A percentile compares a stretch with the other conserved stretches of the same genome.
Conservation (phyloP, 2,888 invertebrate species). For the Idaea straminata region DNA sequence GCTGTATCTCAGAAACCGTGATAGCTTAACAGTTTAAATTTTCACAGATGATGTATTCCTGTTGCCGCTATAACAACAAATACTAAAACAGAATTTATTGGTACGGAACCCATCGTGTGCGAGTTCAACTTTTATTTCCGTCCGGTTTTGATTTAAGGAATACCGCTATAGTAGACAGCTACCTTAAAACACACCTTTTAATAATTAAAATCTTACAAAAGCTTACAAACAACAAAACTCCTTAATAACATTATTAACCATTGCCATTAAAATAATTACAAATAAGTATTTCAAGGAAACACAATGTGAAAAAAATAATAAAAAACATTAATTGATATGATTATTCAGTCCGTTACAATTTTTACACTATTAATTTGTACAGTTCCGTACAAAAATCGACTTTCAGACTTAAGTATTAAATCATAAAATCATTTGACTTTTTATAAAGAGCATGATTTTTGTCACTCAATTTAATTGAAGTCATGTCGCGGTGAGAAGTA, state of each 20-base stretch:
- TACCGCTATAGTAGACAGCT: too few relatives aligned
- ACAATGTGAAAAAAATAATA: neutral
- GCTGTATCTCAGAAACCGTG: too few relatives aligned
- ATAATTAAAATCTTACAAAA: conserved; percentile 5
- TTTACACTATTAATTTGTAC: conserved; percentile 41
- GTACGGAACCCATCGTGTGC: too few relatives aligned
- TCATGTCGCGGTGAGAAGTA: conserved; percentile 55
- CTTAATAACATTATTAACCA: neutral
- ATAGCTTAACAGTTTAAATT: too few relatives aligned
- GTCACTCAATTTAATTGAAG: conserved; percentile 71
- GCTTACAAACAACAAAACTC: neutral
- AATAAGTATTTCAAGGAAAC: neutral
- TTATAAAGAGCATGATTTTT: conserved; percentile 45
- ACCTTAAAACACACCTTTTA: conserved; percentile 5
- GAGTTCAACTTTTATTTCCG: too few relatives aligned
- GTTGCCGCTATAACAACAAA: too few relatives aligned
- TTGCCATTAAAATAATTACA: neutral
- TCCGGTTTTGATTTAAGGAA: too few relatives aligned
- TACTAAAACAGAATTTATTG: too few relatives aligned
- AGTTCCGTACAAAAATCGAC: conserved; percentile 28
- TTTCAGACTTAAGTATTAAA: conserved; percentile 31
- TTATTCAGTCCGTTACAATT: conserved; percentile 56
- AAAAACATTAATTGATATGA: conserved; percentile 59
- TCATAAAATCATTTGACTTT: conserved; percentile 13
- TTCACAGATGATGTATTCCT: too few relatives aligned